These are phyloP conservation scores for Caenorhabditis becei DNA, from an alignment of 2,888 invertebrate genomes.

Conservation along the genomic window DNA sequence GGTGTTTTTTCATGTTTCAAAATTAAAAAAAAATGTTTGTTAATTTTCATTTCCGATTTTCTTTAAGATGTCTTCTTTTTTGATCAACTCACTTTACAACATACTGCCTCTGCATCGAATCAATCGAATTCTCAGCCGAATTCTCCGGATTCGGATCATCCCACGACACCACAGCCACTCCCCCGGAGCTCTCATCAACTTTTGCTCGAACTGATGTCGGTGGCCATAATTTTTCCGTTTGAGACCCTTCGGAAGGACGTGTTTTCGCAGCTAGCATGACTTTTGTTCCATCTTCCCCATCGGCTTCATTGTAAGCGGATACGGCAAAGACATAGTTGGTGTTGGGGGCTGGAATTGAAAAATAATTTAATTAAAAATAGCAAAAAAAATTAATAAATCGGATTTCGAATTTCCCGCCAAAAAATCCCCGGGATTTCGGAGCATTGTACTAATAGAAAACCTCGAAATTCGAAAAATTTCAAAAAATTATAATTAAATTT, in stretches of 20 bases:
- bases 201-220: conserved; percentile 72
- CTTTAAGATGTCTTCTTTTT: no score
- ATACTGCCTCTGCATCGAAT: conserved; percentile 71
- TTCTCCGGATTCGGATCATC: conserved; percentile 75
- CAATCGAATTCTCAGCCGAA: conserved; percentile 63
- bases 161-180: conserved; percentile 73
- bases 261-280: conserved; percentile 73
- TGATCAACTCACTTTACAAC: conserved; percentile 75
- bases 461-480: conserved; percentile 1
- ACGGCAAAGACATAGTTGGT: conserved; percentile 80
- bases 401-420: not conserved
- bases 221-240: conserved; percentile 67
- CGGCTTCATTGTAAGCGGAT: conserved; percentile 80
- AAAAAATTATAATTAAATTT: no score
- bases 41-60: no score
- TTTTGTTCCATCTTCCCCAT: conserved; percentile 78
- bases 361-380: not conserved
- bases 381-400: not conserved
- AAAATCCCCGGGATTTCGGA: no score
- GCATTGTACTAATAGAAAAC: not conserved
- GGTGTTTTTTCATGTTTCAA: not conserved
- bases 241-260: conserved; percentile 41
- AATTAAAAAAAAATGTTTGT: conserved; percentile 8
- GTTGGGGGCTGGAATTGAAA: conserved; percentile 65
- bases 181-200: conserved; percentile 32